Percentiles rank a stretch among this genome's conserved stretches.
Conservation (phyloP, 2,113 vertebrate genomes). For the Cariama cristata region DNA sequence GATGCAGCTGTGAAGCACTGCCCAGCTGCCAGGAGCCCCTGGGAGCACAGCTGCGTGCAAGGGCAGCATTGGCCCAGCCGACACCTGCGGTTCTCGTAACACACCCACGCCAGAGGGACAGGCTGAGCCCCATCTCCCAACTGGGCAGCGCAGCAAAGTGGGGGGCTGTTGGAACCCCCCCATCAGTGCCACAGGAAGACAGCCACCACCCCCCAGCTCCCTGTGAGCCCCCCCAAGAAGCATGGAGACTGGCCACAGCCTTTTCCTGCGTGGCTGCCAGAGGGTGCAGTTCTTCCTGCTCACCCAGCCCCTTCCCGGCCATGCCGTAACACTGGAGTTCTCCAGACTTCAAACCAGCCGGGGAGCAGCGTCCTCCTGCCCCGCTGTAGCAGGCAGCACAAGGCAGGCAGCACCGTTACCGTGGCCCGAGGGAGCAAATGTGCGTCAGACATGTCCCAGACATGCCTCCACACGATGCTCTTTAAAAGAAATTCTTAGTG, state of each 20-base stretch:
- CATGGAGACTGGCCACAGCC: background rate
- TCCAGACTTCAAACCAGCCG: background rate
- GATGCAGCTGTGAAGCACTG: rapidly evolving
- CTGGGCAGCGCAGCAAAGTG: background rate
- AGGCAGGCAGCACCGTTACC: background rate
- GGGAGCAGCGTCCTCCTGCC: background rate
- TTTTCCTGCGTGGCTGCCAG: background rate
- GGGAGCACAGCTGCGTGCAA: background rate
- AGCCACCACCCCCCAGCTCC: background rate
- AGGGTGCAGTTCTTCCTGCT: background rate
- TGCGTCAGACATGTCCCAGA: background rate
- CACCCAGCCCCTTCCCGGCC: background rate
- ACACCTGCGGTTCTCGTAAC: rapidly evolving
- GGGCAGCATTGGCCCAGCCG: rapidly evolving
- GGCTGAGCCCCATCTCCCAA: background rate
- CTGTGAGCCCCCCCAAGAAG: rapidly evolving
- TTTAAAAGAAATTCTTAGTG: background rate
- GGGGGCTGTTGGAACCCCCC: background rate
- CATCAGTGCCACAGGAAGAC: background rate
- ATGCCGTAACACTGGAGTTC: background rate
- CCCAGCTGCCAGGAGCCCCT: background rate
- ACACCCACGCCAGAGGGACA: background rate
- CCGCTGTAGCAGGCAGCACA: background rate
- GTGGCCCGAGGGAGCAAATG: background rate
- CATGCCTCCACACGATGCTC: background rate